These are phyloP conservation scores for Notospermus geniculatus DNA, from an alignment of 1,140 invertebrate genomes.

Conservation along the genomic window DNA sequence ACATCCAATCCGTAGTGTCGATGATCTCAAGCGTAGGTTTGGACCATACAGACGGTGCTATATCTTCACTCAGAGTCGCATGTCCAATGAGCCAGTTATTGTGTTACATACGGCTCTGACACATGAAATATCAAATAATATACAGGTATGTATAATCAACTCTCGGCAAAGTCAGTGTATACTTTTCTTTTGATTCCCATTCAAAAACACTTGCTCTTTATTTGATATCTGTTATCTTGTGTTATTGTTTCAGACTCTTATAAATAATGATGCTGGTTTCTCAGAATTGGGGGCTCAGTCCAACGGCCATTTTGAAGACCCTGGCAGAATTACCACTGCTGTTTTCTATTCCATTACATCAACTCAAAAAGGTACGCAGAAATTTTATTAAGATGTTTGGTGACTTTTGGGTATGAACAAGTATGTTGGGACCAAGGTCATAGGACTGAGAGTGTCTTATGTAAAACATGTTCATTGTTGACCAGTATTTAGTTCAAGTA, in stretches of 20 bases:
- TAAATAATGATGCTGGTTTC: background rate
- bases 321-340: constrained; percentile 64
- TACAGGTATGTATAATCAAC: too few species aligned
- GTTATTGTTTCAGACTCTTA: too few species aligned
- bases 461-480: too few species aligned
- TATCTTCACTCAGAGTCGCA: constrained; percentile 72
- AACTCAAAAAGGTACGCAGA: constrained; percentile 68
- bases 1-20: constrained; percentile 74
- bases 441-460: too few species aligned
- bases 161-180: too few species aligned
- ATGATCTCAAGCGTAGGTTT: constrained; percentile 71
- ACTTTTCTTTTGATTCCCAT: too few species aligned
- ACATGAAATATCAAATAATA: constrained; percentile 64
- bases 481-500: too few species aligned
- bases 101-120: constrained; percentile 74
- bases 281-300: background rate
- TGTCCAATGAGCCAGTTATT: constrained; percentile 75
- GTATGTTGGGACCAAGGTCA: too few species aligned
- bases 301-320: constrained; percentile 57
- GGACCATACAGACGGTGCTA: constrained; percentile 74
- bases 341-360: constrained; percentile 79
- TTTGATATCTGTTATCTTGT: too few species aligned
- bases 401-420: too few species aligned
- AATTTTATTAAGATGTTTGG: too few species aligned
- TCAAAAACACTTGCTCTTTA: too few species aligned